Conservation (phyloP, 2,888 invertebrate genomes). For the Troides oblongomaculatus region DNA sequence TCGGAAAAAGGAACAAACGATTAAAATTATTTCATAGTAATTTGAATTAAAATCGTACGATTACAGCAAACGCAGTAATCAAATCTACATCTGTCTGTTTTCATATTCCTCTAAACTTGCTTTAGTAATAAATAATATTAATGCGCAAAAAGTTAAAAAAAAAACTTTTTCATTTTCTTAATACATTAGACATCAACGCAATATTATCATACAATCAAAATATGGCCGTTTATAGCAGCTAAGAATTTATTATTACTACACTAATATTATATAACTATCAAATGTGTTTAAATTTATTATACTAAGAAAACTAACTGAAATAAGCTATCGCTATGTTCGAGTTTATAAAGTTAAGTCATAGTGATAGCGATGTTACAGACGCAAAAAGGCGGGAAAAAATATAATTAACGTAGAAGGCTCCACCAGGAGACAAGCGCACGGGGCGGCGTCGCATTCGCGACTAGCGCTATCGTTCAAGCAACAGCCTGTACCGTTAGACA, state of each 20-base stretch:
- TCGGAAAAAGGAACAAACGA: slow-evolving; percentile 2
- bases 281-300: too few relatives aligned
- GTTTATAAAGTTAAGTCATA: background rate
- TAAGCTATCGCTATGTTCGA: background rate
- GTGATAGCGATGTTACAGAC: slow-evolving; percentile 48
- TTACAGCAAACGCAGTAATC: slow-evolving; percentile 13
- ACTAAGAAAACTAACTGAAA: background rate
- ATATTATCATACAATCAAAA: background rate
- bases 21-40: slow-evolving; percentile 20
- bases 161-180: background rate
- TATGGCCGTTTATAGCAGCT: background rate
- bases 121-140: background rate
- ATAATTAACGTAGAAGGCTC: slow-evolving; percentile 27
- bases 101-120: slow-evolving; percentile 7
- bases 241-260: background rate
- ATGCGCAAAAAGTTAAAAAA: background rate
- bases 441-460: slow-evolving; percentile 70
- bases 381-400: slow-evolving; percentile 53
- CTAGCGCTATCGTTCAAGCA: slow-evolving; percentile 72
- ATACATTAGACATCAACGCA: slow-evolving; percentile 66
- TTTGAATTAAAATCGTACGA: slow-evolving; percentile 17
- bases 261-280: too few relatives aligned
- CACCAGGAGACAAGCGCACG: slow-evolving; percentile 41
- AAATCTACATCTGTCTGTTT: slow-evolving; percentile 10
- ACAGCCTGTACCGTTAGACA: slow-evolving; percentile 71